Evolutionary conservation across 1,140 invertebrate species (phyloP).

Genomic region (Meteorus sp.): DNA sequence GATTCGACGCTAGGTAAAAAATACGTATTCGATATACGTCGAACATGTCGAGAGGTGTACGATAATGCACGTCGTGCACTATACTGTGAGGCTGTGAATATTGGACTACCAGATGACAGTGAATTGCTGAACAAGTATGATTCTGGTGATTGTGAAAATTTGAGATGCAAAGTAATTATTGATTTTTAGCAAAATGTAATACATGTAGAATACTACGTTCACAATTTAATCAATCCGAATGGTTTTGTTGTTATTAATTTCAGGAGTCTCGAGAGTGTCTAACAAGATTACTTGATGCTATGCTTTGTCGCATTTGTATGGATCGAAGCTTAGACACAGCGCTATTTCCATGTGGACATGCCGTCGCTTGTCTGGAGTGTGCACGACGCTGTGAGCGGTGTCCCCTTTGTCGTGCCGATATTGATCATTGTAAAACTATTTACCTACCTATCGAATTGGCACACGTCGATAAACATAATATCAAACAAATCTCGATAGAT

Average conservation of each 20-base stretch:
- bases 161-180: conserved; percentile 45
- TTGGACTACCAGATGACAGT: conserved; percentile 48
- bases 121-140: conserved; percentile 48
- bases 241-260: conserved; percentile 35
- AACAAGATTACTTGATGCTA: conserved; percentile 67
- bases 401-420: conserved; percentile 75
- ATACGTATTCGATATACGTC: conserved; percentile 86
- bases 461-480: conserved; percentile 50
- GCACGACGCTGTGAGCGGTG: conserved; percentile 73
- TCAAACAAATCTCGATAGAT: conserved; percentile 38
- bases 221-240: neutral
- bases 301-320: conserved; percentile 84
- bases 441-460: conserved; percentile 66
- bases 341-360: conserved; percentile 80
- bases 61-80: conserved; percentile 79
- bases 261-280: conserved; percentile 64
- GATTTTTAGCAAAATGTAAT: neutral
- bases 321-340: conserved; percentile 77
- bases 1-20: conserved; percentile 83
- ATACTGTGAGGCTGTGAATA: conserved; percentile 58
- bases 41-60: conserved; percentile 84
- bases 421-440: conserved; percentile 72
- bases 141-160: conserved; percentile 51
- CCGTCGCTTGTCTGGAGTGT: conserved; percentile 75
- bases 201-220: neutral